Percentiles rank a stretch among this genome's conserved stretches.
Evolutionary conservation across 2,113 vertebrate genomes (phyloP).

Genomic region (Thinocorus orbignyianus): DNA sequence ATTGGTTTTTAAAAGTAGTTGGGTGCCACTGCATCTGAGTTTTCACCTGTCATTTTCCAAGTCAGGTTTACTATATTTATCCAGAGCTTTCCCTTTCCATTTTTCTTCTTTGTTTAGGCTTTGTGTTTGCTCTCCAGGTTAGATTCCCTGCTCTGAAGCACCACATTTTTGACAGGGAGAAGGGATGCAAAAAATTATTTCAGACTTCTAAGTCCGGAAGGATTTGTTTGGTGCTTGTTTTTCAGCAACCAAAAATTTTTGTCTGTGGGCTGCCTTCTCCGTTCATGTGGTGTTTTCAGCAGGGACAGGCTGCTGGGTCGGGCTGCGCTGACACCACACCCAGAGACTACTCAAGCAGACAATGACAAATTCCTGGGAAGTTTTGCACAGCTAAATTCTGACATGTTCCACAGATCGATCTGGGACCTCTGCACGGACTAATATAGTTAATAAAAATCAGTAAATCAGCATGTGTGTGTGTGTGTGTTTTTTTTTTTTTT

Average conservation of each 20-base stretch:
- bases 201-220: not conserved
- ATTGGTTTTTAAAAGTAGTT: not conserved
- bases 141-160: not conserved
- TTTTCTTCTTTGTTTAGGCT: not conserved
- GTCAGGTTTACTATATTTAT: not conserved
- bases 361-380: not conserved
- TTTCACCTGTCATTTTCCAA: not conserved
- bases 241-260: not conserved
- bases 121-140: not conserved
- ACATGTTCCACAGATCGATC: not conserved
- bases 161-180: not conserved
- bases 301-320: not conserved
- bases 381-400: not conserved
- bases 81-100: not conserved
- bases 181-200: not conserved
- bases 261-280: not conserved
- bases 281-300: not conserved
- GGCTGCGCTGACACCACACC: not conserved
- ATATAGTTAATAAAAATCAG: not conserved
- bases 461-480: accelerated
- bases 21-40: not conserved
- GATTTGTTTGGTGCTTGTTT: not conserved
- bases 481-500: accelerated
- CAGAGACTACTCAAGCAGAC: not conserved
- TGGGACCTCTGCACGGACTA: not conserved